phyloP scores from a whole-genome alignment of 2,113 vertebrate genomes.

The Pseudorectes ferrugineus region DNA sequence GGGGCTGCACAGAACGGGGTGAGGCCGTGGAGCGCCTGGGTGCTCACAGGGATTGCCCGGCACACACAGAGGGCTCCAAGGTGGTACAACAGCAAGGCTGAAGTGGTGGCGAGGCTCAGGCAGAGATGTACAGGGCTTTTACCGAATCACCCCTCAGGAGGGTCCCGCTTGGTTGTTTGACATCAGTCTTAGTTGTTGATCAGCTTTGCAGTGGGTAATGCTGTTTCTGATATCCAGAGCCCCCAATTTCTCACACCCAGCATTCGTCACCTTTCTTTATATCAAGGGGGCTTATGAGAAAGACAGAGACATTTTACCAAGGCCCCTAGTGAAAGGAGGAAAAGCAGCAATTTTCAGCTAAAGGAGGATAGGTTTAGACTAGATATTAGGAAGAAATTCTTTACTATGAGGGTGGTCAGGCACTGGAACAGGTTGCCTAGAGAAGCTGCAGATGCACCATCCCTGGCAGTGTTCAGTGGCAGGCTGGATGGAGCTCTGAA shows the following conservation, averaged over 20 bases:
- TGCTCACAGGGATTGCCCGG: fast-evolving
- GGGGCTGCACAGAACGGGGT: fast-evolving
- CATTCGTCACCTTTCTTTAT: neutral
- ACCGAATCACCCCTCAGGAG: fast-evolving
- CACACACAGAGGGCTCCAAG: fast-evolving
- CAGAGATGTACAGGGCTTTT: fast-evolving
- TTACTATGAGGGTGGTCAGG: neutral
- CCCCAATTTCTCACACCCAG: neutral
- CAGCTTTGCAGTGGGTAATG: neutral
- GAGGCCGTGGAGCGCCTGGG: fast-evolving
- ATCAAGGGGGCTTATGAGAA: neutral
- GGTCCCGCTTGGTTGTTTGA: fast-evolving
- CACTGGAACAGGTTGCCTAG: neutral
- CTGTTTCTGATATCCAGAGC: neutral
- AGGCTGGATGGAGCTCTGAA: fast-evolving
- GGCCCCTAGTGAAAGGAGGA: neutral
- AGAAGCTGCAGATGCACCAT: neutral
- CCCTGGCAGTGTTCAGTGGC: neutral
- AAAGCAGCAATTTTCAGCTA: neutral
- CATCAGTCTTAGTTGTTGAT: neutral
- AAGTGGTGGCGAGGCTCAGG: fast-evolving
- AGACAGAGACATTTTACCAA: neutral
- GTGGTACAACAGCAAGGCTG: neutral
- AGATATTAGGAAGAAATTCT: neutral
- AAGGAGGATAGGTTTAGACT: neutral